Conservation (phyloP, 1,140 invertebrate genomes). For the Drosophila saltans region DNA sequence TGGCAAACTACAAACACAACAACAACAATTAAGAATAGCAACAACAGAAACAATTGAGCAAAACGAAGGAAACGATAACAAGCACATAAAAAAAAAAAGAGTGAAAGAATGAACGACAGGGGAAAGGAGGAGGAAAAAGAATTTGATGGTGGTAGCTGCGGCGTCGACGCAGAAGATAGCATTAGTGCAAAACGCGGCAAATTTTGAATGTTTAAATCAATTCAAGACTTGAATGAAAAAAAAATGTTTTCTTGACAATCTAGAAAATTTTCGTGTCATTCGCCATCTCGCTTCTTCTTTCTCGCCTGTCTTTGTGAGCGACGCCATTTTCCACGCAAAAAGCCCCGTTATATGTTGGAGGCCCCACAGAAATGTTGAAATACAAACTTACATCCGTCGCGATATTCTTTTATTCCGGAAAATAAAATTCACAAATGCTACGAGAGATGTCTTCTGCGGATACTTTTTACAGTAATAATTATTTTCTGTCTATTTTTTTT, state of each 20-base stretch:
- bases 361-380: neutral
- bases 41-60: constrained; percentile 16
- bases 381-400: neutral
- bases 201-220: neutral
- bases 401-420: neutral
- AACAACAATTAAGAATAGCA: constrained; percentile 18
- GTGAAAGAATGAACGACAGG: constrained; percentile 12
- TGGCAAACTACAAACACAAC: constrained; percentile 7
- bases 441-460: too few relatives aligned
- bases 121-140: neutral
- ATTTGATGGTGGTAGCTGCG: too few relatives aligned
- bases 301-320: neutral
- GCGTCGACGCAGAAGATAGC: neutral
- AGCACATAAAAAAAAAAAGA: neutral
- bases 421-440: too few relatives aligned
- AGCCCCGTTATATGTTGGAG: neutral
- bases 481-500: too few relatives aligned
- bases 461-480: too few relatives aligned
- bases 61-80: constrained; percentile 8
- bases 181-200: neutral
- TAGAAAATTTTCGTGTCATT: neutral
- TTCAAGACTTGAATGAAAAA: neutral
- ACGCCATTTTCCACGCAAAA: neutral
- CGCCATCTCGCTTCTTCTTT: neutral
- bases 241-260: neutral